phyloP scores from a whole-genome alignment of 2,113 vertebrate species.

The Heterotis niloticus region DNA sequence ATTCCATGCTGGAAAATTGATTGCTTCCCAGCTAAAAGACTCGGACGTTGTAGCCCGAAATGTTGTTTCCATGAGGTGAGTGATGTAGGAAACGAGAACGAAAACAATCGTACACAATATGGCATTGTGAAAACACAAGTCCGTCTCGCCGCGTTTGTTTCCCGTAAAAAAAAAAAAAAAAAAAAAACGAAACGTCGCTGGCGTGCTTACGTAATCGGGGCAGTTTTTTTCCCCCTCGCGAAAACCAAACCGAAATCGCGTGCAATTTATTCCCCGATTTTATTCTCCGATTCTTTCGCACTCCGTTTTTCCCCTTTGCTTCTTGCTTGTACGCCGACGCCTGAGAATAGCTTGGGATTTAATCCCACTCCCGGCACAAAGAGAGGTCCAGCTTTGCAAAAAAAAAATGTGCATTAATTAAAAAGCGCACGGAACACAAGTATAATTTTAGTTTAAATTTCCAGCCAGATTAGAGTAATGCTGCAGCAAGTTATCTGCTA shows the following conservation, averaged over 20 bases:
- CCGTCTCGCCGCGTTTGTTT: not conserved
- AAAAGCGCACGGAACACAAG: constrained; percentile 55
- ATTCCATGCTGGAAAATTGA: not conserved
- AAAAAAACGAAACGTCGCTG: not conserved
- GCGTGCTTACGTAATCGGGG: too few relatives aligned
- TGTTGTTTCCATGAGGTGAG: not conserved
- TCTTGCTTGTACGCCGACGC: not conserved
- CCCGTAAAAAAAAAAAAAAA: constrained; percentile 8
- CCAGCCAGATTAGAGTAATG: constrained; percentile 60
- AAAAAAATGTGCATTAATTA: constrained; percentile 55
- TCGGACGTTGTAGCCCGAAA: not conserved
- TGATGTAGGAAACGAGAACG: not conserved
- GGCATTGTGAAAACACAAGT: not conserved
- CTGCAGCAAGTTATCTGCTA: constrained; percentile 61
- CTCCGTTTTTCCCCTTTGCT: not conserved
- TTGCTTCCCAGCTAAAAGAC: not conserved
- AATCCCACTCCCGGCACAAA: not conserved
- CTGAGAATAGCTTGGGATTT: constrained; percentile 1
- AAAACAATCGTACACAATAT: not conserved
- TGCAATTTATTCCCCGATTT: not conserved
- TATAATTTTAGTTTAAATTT: constrained; percentile 63
- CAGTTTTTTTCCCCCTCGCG: too few relatives aligned
- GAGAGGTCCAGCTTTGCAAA: not conserved
- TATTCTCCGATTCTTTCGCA: not conserved
- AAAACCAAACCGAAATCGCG: too few relatives aligned